These are phyloP conservation scores for Eulemur rufifrons DNA, from an alignment of 2,113 vertebrate genomes.

Conservation along the genomic window DNA sequence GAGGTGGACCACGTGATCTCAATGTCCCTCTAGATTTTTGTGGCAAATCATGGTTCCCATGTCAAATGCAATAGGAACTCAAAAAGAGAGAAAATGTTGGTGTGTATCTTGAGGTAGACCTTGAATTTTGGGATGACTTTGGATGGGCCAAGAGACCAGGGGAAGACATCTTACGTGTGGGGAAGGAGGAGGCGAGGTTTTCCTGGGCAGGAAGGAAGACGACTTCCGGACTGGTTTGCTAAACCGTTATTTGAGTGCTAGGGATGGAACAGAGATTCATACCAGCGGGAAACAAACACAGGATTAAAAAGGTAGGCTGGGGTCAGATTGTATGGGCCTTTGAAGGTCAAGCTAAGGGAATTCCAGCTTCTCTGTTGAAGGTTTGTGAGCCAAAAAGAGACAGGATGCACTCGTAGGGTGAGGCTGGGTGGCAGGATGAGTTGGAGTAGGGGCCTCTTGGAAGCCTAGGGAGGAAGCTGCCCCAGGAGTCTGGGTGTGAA, in stretches of 20 bases:
- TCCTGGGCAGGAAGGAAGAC: background rate
- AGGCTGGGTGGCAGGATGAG: background rate
- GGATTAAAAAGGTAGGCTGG: background rate
- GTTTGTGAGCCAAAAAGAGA: background rate
- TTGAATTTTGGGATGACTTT: background rate
- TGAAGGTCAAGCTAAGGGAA: background rate
- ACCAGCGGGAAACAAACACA: background rate
- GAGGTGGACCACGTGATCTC: background rate
- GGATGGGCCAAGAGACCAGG: background rate
- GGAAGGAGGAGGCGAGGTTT: background rate
- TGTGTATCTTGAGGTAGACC: background rate
- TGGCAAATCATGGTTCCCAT: background rate
- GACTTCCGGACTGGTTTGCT: background rate
- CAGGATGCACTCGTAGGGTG: background rate
- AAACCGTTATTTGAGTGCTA: background rate
- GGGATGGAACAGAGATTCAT: background rate
- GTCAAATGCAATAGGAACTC: background rate
- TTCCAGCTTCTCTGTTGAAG: background rate
- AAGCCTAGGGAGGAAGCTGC: background rate
- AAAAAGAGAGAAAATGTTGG: background rate
- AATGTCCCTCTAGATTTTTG: background rate
- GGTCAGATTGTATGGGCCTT: background rate
- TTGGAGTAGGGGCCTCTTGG: background rate
- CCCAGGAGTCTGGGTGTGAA: background rate
- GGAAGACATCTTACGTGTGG: background rate